Base-by-base conservation (phyloP, 2,113 vertebrate species). In the Sinocyclocheilus anshuiensis region DNA sequence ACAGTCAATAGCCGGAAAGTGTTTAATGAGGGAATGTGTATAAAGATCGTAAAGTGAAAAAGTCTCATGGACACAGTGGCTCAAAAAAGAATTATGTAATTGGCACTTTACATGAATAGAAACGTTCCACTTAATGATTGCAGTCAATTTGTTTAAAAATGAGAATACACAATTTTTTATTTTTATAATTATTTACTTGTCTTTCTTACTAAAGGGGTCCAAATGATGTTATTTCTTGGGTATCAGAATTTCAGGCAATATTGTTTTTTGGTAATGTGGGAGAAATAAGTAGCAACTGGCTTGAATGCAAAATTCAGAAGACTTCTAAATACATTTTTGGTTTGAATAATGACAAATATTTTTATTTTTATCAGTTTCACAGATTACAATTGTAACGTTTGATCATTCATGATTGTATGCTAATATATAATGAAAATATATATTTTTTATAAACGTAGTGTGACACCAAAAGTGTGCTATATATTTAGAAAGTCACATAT, bases 1-100 rank as follows among this genome's bases (percentile, higher is more conserved):
- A 26, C 87, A 65, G 89, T 86, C 45, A 92, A 90, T 1, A 85
- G 86, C 69, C 93, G 91, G 88, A 90, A 91, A 71, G 11, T 75
- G 1, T 83, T 77, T 82, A 71, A 36, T 63, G n/a, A 24, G n/a
- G 61, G 82, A 87, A 45, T 11, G 18, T 18, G 36, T 48, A 12
- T 77, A 45, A 42, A 74, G 71, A 36, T 33, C 9, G 16, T 16
- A 36, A 71, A 33, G 45, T 45, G 36, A 45, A 53, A 74, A 45
- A 10, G 5, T 36, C 13, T 71, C 29, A 71, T 18, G 4, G 16
- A 71, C 29, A 20, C 29, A 71, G 9, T 42, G 18, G 18, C 36
- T 22, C 18, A 4, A 39, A 20, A 72, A 72, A 69, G 3, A 42
- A 42, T 20, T 1, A n/a, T n/a, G 8, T 67, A 67, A 71, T 39